Evolutionary conservation across 1,140 invertebrate species (phyloP).

Genomic region (Steinernema feltiae): DNA sequence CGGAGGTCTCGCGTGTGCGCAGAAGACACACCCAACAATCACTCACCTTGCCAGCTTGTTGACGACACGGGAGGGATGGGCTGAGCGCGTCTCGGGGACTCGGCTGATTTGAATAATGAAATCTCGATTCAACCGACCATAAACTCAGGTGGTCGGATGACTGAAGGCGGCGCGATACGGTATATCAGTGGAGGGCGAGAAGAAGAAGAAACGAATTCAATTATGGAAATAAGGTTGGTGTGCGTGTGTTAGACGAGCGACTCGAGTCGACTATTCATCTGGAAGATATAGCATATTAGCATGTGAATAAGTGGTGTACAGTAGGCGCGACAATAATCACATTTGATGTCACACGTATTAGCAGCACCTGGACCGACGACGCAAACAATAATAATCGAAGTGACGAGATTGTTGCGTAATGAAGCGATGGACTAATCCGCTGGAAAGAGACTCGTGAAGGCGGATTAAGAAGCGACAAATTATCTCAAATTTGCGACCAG

Average conservation of each 20-base stretch:
- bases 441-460: background rate
- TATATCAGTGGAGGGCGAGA: background rate
- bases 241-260: background rate
- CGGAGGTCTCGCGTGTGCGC: too few species aligned
- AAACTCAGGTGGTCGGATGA: slow-evolving; percentile 12
- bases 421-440: slow-evolving; percentile 1
- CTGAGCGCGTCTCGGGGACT: background rate
- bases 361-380: background rate
- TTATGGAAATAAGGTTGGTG: background rate
- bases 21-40: background rate
- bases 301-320: background rate
- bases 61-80: background rate
- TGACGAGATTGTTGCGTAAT: background rate
- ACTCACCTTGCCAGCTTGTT: background rate
- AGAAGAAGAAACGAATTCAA: background rate
- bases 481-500: too few species aligned
- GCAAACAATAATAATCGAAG: slow-evolving; percentile 2
- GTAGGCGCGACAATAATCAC: too few species aligned
- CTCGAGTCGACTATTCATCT: slow-evolving; percentile 9
- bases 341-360: slow-evolving; percentile 4
- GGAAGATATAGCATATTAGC: slow-evolving; percentile 6
- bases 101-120: background rate
- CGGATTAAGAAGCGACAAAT: background rate
- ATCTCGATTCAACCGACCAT: background rate
- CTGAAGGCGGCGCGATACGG: too few species aligned